Evolutionary conservation across 2,113 vertebrate genomes (phyloP).

Genomic region (Haemorhous mexicanus): DNA sequence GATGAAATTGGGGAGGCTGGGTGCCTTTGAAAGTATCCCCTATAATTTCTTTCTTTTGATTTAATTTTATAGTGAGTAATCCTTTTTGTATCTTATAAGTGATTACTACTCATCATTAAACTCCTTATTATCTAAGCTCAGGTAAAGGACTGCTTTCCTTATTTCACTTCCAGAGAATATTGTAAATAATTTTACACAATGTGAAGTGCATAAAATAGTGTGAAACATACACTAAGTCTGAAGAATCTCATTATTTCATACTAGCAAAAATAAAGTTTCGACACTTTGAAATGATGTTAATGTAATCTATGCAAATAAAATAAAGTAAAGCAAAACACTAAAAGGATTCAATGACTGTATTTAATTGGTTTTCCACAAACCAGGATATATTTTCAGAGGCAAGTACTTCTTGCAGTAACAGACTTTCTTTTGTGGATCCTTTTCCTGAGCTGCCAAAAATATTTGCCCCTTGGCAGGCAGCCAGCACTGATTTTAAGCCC

Average conservation of each 20-base stretch:
- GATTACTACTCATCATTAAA: not conserved
- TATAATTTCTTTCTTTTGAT: not conserved
- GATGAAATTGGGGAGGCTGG: not conserved
- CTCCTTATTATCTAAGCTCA: not conserved
- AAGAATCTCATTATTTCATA: not conserved
- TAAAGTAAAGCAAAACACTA: not conserved
- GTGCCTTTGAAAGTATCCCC: not conserved
- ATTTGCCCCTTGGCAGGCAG: slow-evolving; percentile 32
- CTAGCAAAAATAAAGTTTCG: not conserved
- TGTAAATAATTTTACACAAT: not conserved
- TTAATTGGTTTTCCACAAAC: slow-evolving; percentile 40
- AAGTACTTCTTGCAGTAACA: slow-evolving; percentile 10
- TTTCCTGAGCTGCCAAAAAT: slow-evolving; percentile 19
- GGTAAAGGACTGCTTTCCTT: not conserved
- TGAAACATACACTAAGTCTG: not conserved
- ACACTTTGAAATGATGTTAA: not conserved
- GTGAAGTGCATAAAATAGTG: not conserved
- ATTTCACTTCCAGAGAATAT: not conserved
- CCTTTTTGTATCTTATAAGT: not conserved
- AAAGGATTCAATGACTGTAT: not conserved
- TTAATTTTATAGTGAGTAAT: not conserved
- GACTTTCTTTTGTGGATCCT: not conserved
- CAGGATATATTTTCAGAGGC: slow-evolving; percentile 1
- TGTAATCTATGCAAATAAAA: not conserved
- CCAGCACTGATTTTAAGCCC: slow-evolving; percentile 32